phyloP scores from a whole-genome alignment of 2,888 invertebrate genomes.

The Anthophora plumipes region DNA sequence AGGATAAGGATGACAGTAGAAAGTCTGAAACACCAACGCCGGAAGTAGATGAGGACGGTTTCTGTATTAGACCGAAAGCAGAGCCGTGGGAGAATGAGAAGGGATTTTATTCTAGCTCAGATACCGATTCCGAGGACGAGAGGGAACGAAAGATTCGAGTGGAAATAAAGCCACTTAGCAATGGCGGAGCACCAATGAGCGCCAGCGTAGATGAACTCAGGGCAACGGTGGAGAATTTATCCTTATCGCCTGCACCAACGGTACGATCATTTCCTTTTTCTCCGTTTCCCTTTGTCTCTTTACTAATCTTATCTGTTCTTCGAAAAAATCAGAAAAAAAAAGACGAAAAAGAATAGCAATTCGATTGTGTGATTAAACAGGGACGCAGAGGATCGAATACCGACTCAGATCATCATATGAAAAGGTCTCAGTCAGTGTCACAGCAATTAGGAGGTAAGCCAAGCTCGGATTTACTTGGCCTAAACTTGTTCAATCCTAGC shows the following conservation, averaged over 20 bases:
- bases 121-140: conserved; percentile 94
- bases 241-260: conserved; percentile 91
- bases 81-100: conserved; percentile 91
- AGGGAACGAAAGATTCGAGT: conserved; percentile 95
- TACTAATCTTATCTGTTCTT: background rate
- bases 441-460: conserved; percentile 90
- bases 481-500: conserved; percentile 90
- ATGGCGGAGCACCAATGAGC: conserved; percentile 95
- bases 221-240: conserved; percentile 96
- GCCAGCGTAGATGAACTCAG: conserved; percentile 98
- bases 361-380: conserved; percentile 71
- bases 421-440: conserved; percentile 91
- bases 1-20: conserved; percentile 89
- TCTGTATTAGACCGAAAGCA: conserved; percentile 93
- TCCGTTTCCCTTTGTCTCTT: background rate
- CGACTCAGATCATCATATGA: conserved; percentile 88
- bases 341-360: conserved; percentile 8
- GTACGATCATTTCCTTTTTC: conserved; percentile 80
- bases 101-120: conserved; percentile 95
- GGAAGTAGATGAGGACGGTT: conserved; percentile 97
- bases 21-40: conserved; percentile 87
- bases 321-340: too few species aligned
- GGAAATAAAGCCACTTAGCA: conserved; percentile 97
- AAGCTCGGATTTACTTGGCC: conserved; percentile 91
- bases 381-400: conserved; percentile 89